phyloP scores from a whole-genome alignment of 2,888 invertebrate species.

The Ennomos quercinarius region DNA sequence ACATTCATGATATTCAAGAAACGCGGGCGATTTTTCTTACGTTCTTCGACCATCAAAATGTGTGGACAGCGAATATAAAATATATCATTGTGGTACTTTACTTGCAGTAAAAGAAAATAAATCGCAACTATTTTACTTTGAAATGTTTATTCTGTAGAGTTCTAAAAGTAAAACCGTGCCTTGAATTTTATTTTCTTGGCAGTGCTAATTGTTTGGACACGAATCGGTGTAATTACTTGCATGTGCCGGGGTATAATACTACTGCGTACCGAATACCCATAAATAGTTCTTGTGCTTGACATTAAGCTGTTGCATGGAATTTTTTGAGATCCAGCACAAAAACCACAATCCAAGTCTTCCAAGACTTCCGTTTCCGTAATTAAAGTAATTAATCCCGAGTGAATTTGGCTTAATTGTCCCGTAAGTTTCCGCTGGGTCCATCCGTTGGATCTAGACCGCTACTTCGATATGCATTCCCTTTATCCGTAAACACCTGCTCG shows the following conservation, averaged over 20 bases:
- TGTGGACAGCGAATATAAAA: slow-evolving; percentile 18
- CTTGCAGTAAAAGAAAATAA: slow-evolving; percentile 22
- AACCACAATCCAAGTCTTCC: slow-evolving; percentile 68
- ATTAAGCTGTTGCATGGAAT: slow-evolving; percentile 64
- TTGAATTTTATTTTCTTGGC: slow-evolving; percentile 13
- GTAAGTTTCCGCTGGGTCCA: slow-evolving; percentile 69
- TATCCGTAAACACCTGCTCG: slow-evolving; percentile 27
- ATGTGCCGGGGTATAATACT: slow-evolving; percentile 38
- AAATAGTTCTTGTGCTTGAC: slow-evolving; percentile 56
- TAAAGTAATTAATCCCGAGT: slow-evolving; percentile 76
- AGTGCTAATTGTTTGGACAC: slow-evolving; percentile 28
- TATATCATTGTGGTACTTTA: slow-evolving; percentile 18
- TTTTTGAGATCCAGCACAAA: slow-evolving; percentile 54
- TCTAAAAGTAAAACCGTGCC: slow-evolving; percentile 17
- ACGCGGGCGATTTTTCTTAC: slow-evolving; percentile 4
- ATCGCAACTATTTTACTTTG: slow-evolving; percentile 4
- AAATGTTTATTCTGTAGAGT: neutral
- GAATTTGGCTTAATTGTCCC: slow-evolving; percentile 78
- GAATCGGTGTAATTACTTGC: slow-evolving; percentile 32
- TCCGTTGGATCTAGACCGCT: slow-evolving; percentile 52
- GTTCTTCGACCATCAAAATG: slow-evolving; percentile 18
- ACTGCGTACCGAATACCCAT: slow-evolving; percentile 42
- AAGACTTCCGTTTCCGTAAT: slow-evolving; percentile 81
- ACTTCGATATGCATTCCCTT: slow-evolving; percentile 31
- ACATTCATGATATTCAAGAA: slow-evolving; percentile 4